Percentiles rank a stretch among this genome's conserved stretches.
Conservation (phyloP, 2,797 vertebrate species). For the Trichosurus vulpecula region DNA sequence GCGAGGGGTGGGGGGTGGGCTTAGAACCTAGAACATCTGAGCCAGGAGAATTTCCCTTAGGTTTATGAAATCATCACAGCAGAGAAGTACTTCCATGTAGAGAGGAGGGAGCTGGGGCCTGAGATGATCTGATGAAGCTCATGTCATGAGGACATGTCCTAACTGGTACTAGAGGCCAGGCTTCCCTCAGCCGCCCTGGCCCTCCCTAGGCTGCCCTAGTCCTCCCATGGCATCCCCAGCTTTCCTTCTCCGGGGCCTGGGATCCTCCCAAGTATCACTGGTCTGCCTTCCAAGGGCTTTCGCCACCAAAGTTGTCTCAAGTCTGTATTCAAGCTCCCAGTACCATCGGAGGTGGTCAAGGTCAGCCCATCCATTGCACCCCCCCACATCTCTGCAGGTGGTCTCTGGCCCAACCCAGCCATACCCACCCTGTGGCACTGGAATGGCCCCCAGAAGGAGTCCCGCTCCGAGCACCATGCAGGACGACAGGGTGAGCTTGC, state of each 20-base stretch:
- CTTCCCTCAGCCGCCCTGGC: too few species aligned
- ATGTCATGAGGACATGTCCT: accelerated
- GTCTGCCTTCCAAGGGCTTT: not conserved
- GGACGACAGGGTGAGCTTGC: slow-evolving; percentile 81
- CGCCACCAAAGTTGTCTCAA: not conserved
- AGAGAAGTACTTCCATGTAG: not conserved
- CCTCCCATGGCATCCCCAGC: too few species aligned
- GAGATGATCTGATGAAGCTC: too few species aligned
- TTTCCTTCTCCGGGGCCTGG: not conserved
- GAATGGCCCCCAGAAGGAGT: slow-evolving; percentile 87
- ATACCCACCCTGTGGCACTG: slow-evolving; percentile 84
- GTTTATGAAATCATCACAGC: not conserved
- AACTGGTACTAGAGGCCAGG: not conserved
- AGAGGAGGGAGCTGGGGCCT: not conserved
- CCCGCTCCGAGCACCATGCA: slow-evolving; percentile 83
- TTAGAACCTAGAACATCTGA: not conserved
- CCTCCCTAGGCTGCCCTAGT: too few species aligned
- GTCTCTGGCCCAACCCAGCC: not conserved
- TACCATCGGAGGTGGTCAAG: not conserved
- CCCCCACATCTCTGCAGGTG: not conserved
- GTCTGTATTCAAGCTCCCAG: not conserved
- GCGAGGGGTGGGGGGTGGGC: too few species aligned
- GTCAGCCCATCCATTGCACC: not conserved
- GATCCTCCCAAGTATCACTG: not conserved
- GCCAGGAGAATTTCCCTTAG: not conserved